Percentiles rank a stretch among this genome's conserved stretches.
Conservation (phyloP, 2,888 invertebrate genomes). For the Drosophila mimica region DNA sequence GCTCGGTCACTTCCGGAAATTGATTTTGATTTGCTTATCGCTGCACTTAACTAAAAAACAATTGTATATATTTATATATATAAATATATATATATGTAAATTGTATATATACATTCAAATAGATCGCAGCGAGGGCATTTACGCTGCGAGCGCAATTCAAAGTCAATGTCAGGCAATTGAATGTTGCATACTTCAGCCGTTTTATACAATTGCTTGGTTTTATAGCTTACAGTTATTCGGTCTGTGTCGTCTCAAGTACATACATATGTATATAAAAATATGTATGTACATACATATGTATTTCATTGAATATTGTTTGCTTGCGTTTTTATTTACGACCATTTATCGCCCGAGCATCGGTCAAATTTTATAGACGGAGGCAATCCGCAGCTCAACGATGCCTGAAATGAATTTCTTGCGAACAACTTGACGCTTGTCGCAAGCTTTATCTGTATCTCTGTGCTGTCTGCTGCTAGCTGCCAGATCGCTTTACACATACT, state of each 20-base stretch:
- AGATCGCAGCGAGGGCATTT: slow-evolving; percentile 31
- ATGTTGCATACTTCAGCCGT: slow-evolving; percentile 51
- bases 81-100: not conserved
- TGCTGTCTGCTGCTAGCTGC: slow-evolving; percentile 19
- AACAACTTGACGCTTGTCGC: slow-evolving; percentile 36
- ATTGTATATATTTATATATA: not conserved
- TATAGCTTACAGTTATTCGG: slow-evolving; percentile 48
- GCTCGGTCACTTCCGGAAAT: slow-evolving; percentile 43
- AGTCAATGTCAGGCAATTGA: slow-evolving; percentile 73
- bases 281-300: not conserved
- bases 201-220: slow-evolving; percentile 55
- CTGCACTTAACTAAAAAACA: slow-evolving; percentile 38
- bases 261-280: not conserved
- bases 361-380: slow-evolving; percentile 63
- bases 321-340: slow-evolving; percentile 48
- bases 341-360: slow-evolving; percentile 64
- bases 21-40: slow-evolving; percentile 32
- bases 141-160: slow-evolving; percentile 55
- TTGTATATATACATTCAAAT: not conserved
- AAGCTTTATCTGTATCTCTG: slow-evolving; percentile 47
- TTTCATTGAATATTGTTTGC: slow-evolving; percentile 34
- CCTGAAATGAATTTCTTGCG: slow-evolving; percentile 73
- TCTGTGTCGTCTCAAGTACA: slow-evolving; percentile 27
- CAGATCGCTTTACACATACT: slow-evolving; percentile 53
- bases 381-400: slow-evolving; percentile 57